Percentiles rank a stretch among this genome's conserved stretches.
Conservation (phyloP, 2,888 invertebrate species). For the Rhyacophila evoluta region DNA sequence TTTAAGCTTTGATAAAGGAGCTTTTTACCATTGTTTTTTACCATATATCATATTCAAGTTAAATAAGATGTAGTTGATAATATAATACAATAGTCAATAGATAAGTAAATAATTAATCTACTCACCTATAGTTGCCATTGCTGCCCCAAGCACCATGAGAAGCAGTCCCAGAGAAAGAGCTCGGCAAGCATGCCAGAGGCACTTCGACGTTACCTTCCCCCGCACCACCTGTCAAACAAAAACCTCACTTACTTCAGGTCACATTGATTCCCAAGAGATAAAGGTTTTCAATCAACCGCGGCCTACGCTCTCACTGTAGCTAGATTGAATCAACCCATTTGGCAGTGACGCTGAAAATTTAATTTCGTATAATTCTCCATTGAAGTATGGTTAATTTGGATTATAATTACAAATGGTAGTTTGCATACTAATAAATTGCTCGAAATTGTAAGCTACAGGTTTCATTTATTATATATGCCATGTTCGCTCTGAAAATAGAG, state of each 20-base stretch:
- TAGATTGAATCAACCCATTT: background rate
- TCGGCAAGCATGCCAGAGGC: conserved; percentile 94
- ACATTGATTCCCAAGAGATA: background rate
- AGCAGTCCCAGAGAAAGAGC: conserved; percentile 89
- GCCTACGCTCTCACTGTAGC: background rate
- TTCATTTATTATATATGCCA: too few species aligned
- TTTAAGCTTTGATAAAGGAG: too few species aligned
- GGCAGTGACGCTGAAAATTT: background rate
- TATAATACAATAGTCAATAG: too few species aligned
- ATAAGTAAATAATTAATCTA: conserved; percentile 39
- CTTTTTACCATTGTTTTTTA: too few species aligned
- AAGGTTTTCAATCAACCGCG: conserved; percentile 8
- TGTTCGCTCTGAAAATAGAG: too few species aligned
- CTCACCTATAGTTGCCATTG: conserved; percentile 93
- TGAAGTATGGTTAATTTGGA: too few species aligned
- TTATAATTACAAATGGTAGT: too few species aligned
- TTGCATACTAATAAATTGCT: too few species aligned
- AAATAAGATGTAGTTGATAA: too few species aligned
- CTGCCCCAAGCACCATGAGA: conserved; percentile 88
- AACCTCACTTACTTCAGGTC: background rate
- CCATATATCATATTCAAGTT: too few species aligned
- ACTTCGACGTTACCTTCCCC: conserved; percentile 89
- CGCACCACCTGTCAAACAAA: conserved; percentile 75
- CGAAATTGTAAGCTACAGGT: too few species aligned
- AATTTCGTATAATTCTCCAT: too few species aligned